Base-by-base conservation (phyloP, 2,888 invertebrate genomes). In the Drosophila siamana region DNA sequence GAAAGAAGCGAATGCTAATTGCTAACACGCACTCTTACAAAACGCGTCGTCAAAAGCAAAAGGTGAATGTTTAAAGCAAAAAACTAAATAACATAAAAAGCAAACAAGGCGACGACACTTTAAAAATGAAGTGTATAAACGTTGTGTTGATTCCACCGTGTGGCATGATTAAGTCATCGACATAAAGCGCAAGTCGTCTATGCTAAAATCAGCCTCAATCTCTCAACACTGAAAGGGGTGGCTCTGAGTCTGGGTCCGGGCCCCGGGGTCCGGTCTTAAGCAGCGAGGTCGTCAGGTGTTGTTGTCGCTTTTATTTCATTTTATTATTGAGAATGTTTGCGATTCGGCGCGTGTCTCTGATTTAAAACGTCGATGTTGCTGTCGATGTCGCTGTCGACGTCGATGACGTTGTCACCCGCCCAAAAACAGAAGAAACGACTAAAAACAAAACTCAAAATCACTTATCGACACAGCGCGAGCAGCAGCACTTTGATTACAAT, bases 1-100 rank as follows among this genome's bases (percentile, higher is more conserved):
- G 61, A 72, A 67, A 72, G 63, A 68, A 43, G 54, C 74, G 78
- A 75, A 78, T 75, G 69, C 76, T 87, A 87, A 87, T 87, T 87
- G 89, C 77, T 69, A 74, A 74, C 61, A 55, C 67, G 73, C 73
- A 78, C 69, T 68, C 73, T 52, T 51, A 30, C 54, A 68, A 56
- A 59, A 66, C 33, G 57, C 71, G 86, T 90, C 88, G 90, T 90
- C 77, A 76, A 71, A 80, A 89, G 78, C 79, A 89, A 88, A 74
- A 89, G 90, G 88, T 80, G 83, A 82, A 85, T 87, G 75, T 69
- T 78, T 69, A 57, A 48, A 63, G n/a, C 33, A 9, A 9, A 33
- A 13, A 38, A 38, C 3, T 4, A 30, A 30, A 4, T 11, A 11
- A 11, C 11, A 11, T 1, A 33, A 33, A 33, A 33, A 33, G n/a